Base-by-base conservation (phyloP, 2,888 invertebrate species). In the Drosophila suboccidentalis region DNA sequence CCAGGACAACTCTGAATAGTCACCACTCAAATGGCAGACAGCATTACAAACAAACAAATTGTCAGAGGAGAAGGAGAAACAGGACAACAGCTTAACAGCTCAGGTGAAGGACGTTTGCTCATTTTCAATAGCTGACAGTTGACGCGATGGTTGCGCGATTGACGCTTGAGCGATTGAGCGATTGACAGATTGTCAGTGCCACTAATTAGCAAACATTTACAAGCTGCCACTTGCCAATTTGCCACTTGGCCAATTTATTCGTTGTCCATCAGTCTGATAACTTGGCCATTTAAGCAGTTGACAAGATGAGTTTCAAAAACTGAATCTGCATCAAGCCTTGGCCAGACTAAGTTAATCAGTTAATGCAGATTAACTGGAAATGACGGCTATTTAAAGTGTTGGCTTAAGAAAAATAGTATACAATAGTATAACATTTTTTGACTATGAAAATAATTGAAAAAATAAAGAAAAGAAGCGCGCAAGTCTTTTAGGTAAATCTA, bases 161-260 rank as follows among this genome's bases (percentile, higher is more conserved):
- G 68, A 58, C 32, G 46, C 17, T 38, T 46, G 26, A 63, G 9
- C 59, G 62, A 72, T 64, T 73, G 77, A 43, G 9, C 59, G 62
- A 72, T 64, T 73, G 77, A 43, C 64, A 55, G 22, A 6, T 26
- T 26, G 26, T 6, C 26, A 26, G 22, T 51, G 69, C 50, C 39
- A 29, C 76, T 70, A 78, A 76, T 76, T 78, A 78, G 76, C 51
- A 44, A 74, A 65, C 34, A 78, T 78, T 73, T 54, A 17, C 58
- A 17, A 47, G 3, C 26, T 36, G 44, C 34, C 43, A 4, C 11
- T 36, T 44, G 44, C 22, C 55, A 55, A 34, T 55, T 55, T 34
- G 34, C 43, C 46, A 58, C 36, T 61, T 54, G 26, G 15, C 53
- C 72, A 75, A 75, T 76, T 68, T 68, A 68, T 64, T 68, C 61